A percentile compares a stretch with the other conserved stretches of the same genome.
Conservation (phyloP, 1,140 invertebrate genomes). For the Drosophila setifemur region DNA sequence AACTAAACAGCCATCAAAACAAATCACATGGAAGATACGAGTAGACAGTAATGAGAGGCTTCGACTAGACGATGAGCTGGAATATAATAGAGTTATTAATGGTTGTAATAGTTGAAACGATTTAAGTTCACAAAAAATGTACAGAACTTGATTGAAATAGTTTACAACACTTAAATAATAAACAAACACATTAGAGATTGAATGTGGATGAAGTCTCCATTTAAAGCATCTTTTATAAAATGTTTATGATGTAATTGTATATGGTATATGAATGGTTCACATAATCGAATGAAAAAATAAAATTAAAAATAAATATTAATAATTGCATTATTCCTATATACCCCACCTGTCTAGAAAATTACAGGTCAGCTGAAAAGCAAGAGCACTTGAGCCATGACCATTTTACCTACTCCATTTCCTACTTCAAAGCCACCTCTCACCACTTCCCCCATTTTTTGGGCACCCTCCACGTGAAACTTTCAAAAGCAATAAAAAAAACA, state of each 20-base stretch:
- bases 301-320: neutral
- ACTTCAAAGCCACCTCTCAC: neutral
- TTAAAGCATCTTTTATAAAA: no score
- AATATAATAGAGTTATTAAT: neutral
- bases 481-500: constrained; percentile 24
- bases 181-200: no score
- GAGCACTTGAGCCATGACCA: constrained; percentile 36
- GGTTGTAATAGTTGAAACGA: neutral
- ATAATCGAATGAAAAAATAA: no score
- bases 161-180: no score
- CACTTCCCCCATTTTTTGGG: constrained; percentile 1
- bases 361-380: constrained; percentile 1
- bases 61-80: neutral
- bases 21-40: neutral
- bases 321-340: neutral
- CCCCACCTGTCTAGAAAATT: neutral
- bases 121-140: neutral
- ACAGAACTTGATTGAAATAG: neutral
- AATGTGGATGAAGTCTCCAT: no score
- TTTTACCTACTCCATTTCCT: constrained; percentile 40
- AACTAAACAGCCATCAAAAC: constrained; percentile 8
- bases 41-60: neutral
- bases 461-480: constrained; percentile 22
- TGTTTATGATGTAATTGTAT: no score
- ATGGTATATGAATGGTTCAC: no score